Evolutionary conservation across 2,113 vertebrate species (phyloP), one percentile per base, ranked within the genome.

Genomic region (Monopterus albus): DNA sequence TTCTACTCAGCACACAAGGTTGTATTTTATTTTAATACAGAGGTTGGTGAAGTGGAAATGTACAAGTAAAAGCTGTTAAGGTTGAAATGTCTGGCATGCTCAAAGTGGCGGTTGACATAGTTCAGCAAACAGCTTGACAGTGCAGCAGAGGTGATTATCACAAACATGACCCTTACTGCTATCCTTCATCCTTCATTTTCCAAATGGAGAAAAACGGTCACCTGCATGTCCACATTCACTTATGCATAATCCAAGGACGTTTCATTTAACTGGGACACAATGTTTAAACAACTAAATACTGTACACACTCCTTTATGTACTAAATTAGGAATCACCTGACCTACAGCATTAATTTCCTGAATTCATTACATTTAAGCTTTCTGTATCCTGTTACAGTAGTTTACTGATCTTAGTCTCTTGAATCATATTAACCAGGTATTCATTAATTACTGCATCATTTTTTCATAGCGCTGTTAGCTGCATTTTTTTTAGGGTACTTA

Each of bases 11-110:
- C 66, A 79, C 12, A 51, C 47, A 53, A 26, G 7, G 26, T 56
- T 79, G 70, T 45, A 25, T 63, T 87, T 73, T 65, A 75, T 72
- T 84, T 70, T 64, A 77, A 52, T 62, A 81, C 45, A 87, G 81
- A 69, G 28, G 20, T 47, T 75, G 39, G 8, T 2, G 33, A 36
- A 69, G 43, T 46, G 39, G 40, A 75, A 74, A 82, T 29, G 26
- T 45, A 26, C 29, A 25, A 29, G 42, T 42, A 61, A 38, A 76
- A 72, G 58, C 59, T 25, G n/a, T 64, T 50, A 84, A 39, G 76
- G 64, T 42, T 63, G 29, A 74, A 61, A 51, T 68, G 25, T 26
- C 9, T 11, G 11, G 8, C 26, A 28, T 43, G 2, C 11, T 5
- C 6, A 31, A 6, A 35, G 43, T n/a, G n/a, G 7, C 52, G 8